Conservation (phyloP, 1,140 invertebrate species). For the Listronotus bonariensis region DNA sequence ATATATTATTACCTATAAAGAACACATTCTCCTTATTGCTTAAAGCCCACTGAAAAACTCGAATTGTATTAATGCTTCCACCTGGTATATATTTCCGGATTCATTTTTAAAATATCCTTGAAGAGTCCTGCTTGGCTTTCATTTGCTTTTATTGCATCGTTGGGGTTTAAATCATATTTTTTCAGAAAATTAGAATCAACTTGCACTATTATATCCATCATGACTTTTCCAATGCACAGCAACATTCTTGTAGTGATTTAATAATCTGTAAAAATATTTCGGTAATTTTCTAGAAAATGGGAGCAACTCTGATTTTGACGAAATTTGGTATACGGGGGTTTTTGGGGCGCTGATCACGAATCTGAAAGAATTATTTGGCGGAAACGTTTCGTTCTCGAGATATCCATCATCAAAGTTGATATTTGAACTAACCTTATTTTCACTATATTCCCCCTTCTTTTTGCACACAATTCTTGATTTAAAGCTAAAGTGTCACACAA, state of each 20-base stretch:
- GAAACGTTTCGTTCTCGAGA: too few species aligned
- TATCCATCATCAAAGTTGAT: too few species aligned
- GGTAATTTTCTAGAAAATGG: too few species aligned
- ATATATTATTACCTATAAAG: slow-evolving; percentile 37
- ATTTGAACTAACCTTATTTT: too few species aligned
- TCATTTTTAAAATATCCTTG: slow-evolving; percentile 19
- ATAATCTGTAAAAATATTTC: slow-evolving; percentile 2
- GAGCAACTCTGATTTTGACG: too few species aligned
- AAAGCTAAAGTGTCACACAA: too few species aligned
- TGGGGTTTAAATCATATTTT: slow-evolving; percentile 24
- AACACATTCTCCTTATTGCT: slow-evolving; percentile 45
- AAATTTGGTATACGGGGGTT: too few species aligned
- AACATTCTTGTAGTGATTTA: slow-evolving; percentile 9
- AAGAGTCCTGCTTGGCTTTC: slow-evolving; percentile 56
- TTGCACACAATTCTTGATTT: too few species aligned
- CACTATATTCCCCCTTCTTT: too few species aligned
- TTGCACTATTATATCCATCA: slow-evolving; percentile 29
- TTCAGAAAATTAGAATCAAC: slow-evolving; percentile 54
- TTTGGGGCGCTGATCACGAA: too few species aligned
- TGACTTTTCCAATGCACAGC: slow-evolving; percentile 29
- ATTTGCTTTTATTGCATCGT: slow-evolving; percentile 18
- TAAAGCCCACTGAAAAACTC: slow-evolving; percentile 57
- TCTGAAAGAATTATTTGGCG: too few species aligned
- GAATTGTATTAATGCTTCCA: slow-evolving; percentile 59
- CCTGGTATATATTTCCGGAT: slow-evolving; percentile 65